These are phyloP conservation scores for Sinhomidia bicolor DNA, from an alignment of 2,888 invertebrate species.

Conservation along the genomic window DNA sequence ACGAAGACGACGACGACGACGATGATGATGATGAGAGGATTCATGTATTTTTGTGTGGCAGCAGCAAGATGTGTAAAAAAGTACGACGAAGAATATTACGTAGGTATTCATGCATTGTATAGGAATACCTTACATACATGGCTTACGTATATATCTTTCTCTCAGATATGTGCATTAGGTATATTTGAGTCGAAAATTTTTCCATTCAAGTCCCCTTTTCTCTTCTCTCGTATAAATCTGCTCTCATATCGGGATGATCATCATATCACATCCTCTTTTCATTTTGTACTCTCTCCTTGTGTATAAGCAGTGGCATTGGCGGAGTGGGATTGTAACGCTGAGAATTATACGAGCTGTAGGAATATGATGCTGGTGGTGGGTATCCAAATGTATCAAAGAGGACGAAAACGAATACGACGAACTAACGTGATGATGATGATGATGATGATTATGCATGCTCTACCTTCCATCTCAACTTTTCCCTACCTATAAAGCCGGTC, in stretches of 20 bases:
- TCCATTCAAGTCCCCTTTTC: constrained; percentile 44
- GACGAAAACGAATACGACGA: background rate
- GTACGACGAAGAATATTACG: constrained; percentile 20
- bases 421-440: background rate
- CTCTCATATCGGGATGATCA: constrained; percentile 6
- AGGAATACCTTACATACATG: background rate
- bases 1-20: constrained; percentile 4
- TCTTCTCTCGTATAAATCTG: constrained; percentile 17
- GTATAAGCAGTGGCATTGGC: background rate
- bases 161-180: background rate
- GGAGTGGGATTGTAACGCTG: constrained; percentile 32
- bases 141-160: background rate
- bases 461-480: constrained; percentile 7
- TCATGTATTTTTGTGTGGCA: background rate
- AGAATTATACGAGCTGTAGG: too few relatives aligned
- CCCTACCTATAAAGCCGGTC: constrained; percentile 39
- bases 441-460: constrained; percentile 29
- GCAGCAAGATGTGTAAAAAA: background rate
- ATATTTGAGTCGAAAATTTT: constrained; percentile 8
- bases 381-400: background rate
- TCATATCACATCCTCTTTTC: constrained; percentile 34
- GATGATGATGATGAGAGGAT: constrained; percentile 35
- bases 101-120: background rate
- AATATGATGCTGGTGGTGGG: too few relatives aligned
- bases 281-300: background rate